Evolutionary conservation across 2,797 vertebrate genomes (phyloP).

Genomic region (Crypturellus tataupa): DNA sequence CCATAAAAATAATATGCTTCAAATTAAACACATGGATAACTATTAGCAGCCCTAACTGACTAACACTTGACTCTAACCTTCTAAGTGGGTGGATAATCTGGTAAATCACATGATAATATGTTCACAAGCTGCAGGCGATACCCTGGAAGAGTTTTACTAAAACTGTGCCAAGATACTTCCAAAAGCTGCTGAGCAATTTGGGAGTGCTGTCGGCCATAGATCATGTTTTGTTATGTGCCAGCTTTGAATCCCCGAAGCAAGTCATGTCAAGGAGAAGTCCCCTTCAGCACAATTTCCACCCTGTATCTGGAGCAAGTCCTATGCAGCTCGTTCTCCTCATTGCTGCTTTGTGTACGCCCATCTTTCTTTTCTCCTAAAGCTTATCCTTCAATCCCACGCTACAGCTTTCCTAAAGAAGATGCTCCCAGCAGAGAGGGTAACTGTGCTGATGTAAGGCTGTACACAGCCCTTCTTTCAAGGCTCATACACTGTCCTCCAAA

Average conservation of each 20-base stretch:
- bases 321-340: not conserved
- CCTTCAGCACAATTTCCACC: not conserved
- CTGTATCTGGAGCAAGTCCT: not conserved
- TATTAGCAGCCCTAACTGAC: constrained; percentile 24
- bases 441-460: rapidly evolving
- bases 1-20: not conserved
- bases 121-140: constrained; percentile 28
- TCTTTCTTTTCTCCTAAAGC: not conserved
- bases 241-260: constrained; percentile 28
- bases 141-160: constrained; percentile 41
- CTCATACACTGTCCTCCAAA: not conserved
- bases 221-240: not conserved
- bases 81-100: constrained; percentile 42
- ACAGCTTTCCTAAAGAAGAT: not conserved
- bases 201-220: rapidly evolving
- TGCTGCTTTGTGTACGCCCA: not conserved
- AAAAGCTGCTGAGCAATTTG: not conserved
- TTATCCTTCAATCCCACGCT: not conserved
- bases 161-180: constrained; percentile 9
- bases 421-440: not conserved
- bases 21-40: not conserved
- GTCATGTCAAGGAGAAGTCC: not conserved
- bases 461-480: not conserved
- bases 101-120: constrained; percentile 30
- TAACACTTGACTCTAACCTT: constrained; percentile 30